Evolutionary conservation across 2,797 vertebrate genomes (phyloP), one percentile per base, ranked within the genome.

Genomic region (Acrossocheilus fasciatus): DNA sequence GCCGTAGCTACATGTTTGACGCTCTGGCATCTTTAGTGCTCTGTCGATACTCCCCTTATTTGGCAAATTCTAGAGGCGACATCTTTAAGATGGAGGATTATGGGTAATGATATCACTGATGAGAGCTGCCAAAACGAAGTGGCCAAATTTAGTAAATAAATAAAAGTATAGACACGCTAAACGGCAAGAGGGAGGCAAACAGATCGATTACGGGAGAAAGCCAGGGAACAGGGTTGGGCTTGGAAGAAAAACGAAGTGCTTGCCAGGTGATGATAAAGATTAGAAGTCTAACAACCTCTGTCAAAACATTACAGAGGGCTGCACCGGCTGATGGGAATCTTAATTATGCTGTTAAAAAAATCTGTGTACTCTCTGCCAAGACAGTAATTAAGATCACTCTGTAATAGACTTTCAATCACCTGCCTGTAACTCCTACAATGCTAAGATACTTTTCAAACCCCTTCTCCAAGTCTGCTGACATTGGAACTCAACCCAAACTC

Each of bases 281-380:
- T 82, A 85, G 36, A 87, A 81, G 78, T 83, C 88, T 90, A 85
- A 91, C 84, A 83, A 87, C 75, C 26, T 87, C 86, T 89, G 83
- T 89, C 84, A 91, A 91, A 93, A 91, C 86, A 88, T 41, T 78
- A 73, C 66, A 69, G 76, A 90, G 39, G 78, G 81, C 41, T 73
- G 66, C 52, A 41, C 20, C 54, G 39, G 68, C 20, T 87, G 76
- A 77, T 64, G 70, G 57, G 81, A 68, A 86, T 89, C 86, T 89
- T 91, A 89, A 90, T 91, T 90, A 90, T 83, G 81, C 83, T 62
- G 69, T 73, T 85, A 57, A 59, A 87, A 70, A 82, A 90, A 86
- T 36, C 74, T 83, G 89, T 87, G 89, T 69, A 88, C 80, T 86
- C 79, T 76, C 68, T 39, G 59, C 68, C 75, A 85, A 86, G 70